Base-by-base conservation (phyloP, 2,797 vertebrate species). In the Bucorvus abyssinicus region DNA sequence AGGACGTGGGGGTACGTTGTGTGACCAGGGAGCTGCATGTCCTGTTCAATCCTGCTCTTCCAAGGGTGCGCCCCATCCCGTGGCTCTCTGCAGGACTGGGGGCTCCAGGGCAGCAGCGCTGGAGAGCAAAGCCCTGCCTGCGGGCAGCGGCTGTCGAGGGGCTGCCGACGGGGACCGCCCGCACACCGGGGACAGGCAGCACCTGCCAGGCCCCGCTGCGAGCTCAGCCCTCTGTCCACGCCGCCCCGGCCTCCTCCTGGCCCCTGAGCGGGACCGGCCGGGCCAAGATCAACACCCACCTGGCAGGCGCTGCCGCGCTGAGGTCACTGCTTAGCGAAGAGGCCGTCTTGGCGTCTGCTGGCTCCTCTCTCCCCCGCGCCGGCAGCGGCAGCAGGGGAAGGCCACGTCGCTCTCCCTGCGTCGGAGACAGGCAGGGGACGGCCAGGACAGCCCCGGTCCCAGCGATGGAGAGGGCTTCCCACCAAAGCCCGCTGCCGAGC, bases 261-360 rank as follows among this genome's bases (percentile, higher is more conserved):
- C 93, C 77, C 67, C 63, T 15, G 2, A 29, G 42, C 0, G 4
- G 52, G 42, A 18, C 52, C 2, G 1, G 21, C 14, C 2, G 0
- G 78, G 92, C 94, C 95, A 96, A 96, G 60, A 95, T 89, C 93
- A 96, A 95, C 96, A 85, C 81, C 78, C 84, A 82, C 78, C 89
- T 90, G 92, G 95, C 95, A 94, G 64, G 21, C 52, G 0, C 59
- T 5, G 5, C 64, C 0, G 42, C 2, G 22, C 60, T 97, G 93
- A 96, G 93, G 71, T 96, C 95, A 97, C 89, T 30, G 60, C 60
- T 24, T 20, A 49, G 78, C 86, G 93, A 95, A 93, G 87, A 89
- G 78, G 75, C 88, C 0, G 36, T 87, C 86, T 84, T 71, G 63
- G 73, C 6, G 4, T 34, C 92, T 50, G 77, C 88, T 67, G 80